A percentile compares a stretch with the other conserved stretches of the same genome.
phyloP scores from a whole-genome alignment of 2,113 vertebrate genomes.

The Mormyrus lacerda region DNA sequence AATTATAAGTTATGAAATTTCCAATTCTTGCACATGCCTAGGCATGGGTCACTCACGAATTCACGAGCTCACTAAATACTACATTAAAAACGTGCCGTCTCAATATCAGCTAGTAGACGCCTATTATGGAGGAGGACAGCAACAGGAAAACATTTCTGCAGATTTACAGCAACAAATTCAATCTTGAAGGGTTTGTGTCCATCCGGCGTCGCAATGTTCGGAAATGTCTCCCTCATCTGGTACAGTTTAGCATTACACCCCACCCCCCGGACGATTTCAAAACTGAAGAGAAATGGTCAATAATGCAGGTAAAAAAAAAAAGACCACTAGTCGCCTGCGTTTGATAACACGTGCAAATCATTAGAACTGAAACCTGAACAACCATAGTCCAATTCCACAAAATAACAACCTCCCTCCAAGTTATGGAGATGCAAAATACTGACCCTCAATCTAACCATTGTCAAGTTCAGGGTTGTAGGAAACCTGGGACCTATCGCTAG shows the following conservation, averaged over 20 bases:
- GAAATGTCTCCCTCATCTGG: conserved; percentile 46
- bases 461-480: neutral
- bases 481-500: neutral
- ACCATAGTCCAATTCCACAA: neutral
- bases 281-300: neutral
- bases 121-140: neutral
- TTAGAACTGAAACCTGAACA: neutral
- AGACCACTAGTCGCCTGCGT: neutral
- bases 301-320: neutral
- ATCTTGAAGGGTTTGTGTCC: neutral
- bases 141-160: neutral
- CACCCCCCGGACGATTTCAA: neutral
- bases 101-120: neutral
- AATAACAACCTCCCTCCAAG: neutral
- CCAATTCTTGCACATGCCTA: neutral
- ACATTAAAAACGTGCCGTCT: neutral
- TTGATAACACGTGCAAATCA: neutral
- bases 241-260: neutral
- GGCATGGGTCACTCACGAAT: neutral
- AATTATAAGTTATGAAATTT: too few relatives aligned
- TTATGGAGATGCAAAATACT: neutral
- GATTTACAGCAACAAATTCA: neutral
- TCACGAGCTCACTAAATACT: neutral
- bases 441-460: neutral
- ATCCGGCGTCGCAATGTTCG: neutral